Base-by-base conservation (phyloP, 1,140 invertebrate species). In the Heliconius nattereri region DNA sequence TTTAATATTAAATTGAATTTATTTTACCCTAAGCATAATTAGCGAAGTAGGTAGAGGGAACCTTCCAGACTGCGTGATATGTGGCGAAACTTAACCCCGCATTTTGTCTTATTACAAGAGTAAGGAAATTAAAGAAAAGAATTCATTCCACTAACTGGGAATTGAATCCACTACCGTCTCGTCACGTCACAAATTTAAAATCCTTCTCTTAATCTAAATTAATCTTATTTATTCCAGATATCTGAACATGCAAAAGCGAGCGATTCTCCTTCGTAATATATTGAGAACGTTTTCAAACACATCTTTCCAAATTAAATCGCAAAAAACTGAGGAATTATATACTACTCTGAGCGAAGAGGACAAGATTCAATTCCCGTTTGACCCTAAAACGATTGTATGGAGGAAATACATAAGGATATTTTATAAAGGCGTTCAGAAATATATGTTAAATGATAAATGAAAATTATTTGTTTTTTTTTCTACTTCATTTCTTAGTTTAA, bases 371-470 rank as follows among this genome's bases (percentile, higher is more conserved):
- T 85, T 84, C 79, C 77, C 76, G 16, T 82, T 79, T 6, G 80
- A 85, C 20, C 75, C 80, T 8, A 79, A 40, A 35, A 78, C 75
- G 19, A 81, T 84, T 20, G n/a, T 72, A 9, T 85, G 84, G 82
- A 73, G 73, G 26, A 70, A 83, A 29, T 85, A 85, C 35, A 82
- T 85, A 74, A 54, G 26, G 9, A 45, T 57, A 52, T 78, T 81
- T 20, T 75, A 71, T 35, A 54, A n/a, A 19, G 80, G 80, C 9
- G 76, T 81, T 1, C 80, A 81, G 57, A 75, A 81, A 19, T 78
- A 75, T 72, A 40, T 81, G 80, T 75, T 81, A 23, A 81, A 75
- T 26, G 13, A 66, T 29, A 66, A 66, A 29, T 66, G 60, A 66
- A 66, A 29, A 26, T 13, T 1, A 11, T 6, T 13, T 29, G 9